These are phyloP conservation scores for Nesoenas mayeri DNA, from an alignment of 2,113 vertebrate species.

Conservation along the genomic window DNA sequence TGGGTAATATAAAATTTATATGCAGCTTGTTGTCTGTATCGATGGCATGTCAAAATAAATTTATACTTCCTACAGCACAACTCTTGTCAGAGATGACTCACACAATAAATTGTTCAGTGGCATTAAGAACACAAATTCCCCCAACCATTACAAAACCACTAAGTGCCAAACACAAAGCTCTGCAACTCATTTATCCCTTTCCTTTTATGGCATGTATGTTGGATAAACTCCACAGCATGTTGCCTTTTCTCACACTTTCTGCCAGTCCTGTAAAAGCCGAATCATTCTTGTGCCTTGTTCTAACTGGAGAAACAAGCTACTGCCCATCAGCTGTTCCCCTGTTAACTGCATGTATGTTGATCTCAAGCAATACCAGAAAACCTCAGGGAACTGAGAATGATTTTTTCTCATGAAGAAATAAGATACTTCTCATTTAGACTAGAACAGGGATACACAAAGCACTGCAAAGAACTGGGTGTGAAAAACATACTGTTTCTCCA, in stretches of 20 bases:
- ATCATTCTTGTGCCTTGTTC: background rate
- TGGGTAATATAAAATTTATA: background rate
- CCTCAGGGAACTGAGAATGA: background rate
- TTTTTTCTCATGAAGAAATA: background rate
- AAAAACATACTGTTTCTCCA: background rate
- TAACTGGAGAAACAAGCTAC: background rate
- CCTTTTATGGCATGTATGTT: background rate
- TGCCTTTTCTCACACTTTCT: background rate
- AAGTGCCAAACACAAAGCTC: background rate
- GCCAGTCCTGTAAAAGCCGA: background rate
- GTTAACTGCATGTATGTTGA: fast-evolving
- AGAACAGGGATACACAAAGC: background rate
- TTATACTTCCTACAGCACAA: background rate
- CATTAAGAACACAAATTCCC: background rate
- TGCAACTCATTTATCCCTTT: background rate
- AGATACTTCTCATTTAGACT: background rate
- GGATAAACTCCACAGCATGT: background rate
- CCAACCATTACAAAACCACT: background rate
- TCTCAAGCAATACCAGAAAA: background rate
- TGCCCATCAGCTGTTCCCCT: background rate
- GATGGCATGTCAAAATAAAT: constrained; percentile 2
- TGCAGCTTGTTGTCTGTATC: background rate
- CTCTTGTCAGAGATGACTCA: constrained; percentile 42
- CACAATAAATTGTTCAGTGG: background rate
- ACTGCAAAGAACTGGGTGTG: background rate